phyloP scores from a whole-genome alignment of 2,113 vertebrate species.

The Cochlearius cochlearius region DNA sequence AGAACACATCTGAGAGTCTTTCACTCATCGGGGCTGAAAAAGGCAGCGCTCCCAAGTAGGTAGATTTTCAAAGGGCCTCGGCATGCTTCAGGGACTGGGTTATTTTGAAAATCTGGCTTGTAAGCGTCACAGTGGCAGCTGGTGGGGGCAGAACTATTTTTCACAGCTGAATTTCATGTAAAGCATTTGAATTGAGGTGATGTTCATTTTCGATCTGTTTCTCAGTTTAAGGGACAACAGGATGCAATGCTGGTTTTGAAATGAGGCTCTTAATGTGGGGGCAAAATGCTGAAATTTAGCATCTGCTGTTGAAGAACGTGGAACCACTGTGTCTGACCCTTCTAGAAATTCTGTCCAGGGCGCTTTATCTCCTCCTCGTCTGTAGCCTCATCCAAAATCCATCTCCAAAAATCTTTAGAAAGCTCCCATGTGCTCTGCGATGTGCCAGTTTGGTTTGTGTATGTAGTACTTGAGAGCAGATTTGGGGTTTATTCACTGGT shows the following conservation, averaged over 20 bases:
- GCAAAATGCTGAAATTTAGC: neutral
- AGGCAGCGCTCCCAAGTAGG: neutral
- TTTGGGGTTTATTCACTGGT: neutral
- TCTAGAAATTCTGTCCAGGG: neutral
- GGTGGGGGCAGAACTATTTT: neutral
- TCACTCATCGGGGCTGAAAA: neutral
- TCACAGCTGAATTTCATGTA: neutral
- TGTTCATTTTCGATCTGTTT: neutral
- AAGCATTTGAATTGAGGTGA: neutral
- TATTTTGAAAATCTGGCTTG: neutral
- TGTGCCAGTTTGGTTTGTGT: neutral
- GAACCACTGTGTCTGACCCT: neutral
- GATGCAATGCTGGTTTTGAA: neutral
- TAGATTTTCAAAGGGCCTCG: neutral
- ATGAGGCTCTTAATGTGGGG: neutral
- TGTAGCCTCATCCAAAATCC: neutral
- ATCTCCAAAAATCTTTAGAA: neutral
- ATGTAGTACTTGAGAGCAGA: neutral
- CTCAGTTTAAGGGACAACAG: neutral
- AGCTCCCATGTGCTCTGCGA: neutral
- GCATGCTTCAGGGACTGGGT: neutral
- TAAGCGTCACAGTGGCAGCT: neutral
- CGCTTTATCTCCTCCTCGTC: neutral
- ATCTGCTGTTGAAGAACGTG: neutral
- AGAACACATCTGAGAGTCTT: neutral